Conservation (phyloP, 2,113 vertebrate species). For the Phoxinus phoxinus region DNA sequence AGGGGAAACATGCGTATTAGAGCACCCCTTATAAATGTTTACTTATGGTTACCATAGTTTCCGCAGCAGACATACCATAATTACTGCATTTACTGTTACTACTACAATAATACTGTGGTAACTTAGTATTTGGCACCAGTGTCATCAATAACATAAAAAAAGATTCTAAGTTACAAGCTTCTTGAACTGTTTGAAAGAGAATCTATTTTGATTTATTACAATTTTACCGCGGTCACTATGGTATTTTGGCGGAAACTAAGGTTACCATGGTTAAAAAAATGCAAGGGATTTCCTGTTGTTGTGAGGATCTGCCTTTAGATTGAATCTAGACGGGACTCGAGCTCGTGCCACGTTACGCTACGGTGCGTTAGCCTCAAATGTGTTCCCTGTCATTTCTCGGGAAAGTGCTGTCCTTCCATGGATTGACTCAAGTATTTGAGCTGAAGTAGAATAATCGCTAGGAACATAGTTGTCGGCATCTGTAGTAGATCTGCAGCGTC, state of each 20-base stretch:
- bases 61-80: background rate
- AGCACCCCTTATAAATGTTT: constrained; percentile 11
- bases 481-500: background rate
- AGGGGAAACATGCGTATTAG: background rate
- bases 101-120: constrained; percentile 2
- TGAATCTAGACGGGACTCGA: constrained; percentile 43
- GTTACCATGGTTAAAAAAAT: constrained; percentile 32
- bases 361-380: constrained; percentile 49
- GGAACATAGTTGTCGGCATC: constrained; percentile 29
- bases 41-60: constrained; percentile 32
- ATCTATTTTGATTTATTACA: background rate
- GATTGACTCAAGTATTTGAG: constrained; percentile 41
- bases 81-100: constrained; percentile 10
- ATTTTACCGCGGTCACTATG: background rate
- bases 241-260: constrained; percentile 18
- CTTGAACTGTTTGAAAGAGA: background rate
- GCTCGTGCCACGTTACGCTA: constrained; percentile 54
- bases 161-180: background rate
- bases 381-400: constrained; percentile 50
- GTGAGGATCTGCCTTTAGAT: constrained; percentile 34
- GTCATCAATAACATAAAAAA: background rate
- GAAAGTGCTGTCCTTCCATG: constrained; percentile 47
- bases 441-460: constrained; percentile 33
- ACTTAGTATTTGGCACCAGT: background rate
- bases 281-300: constrained; percentile 56